phyloP scores from a whole-genome alignment of 1,140 invertebrate species.

The Adoxophyes honmai region DNA sequence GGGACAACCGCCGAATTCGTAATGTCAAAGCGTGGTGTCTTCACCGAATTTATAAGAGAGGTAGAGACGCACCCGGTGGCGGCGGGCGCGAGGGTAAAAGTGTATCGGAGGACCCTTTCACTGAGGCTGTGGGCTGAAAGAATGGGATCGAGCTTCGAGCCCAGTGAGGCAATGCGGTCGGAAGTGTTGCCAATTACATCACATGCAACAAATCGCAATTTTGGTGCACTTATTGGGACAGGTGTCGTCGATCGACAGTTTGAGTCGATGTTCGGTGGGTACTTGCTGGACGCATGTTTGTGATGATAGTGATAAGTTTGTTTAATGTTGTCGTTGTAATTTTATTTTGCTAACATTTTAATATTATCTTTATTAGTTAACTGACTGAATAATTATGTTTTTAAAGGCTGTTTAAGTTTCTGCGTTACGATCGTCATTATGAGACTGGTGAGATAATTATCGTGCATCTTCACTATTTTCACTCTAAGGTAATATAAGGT shows the following conservation, averaged over 20 bases:
- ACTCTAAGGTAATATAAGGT: no score
- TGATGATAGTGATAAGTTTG: no score
- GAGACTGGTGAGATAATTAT: no score
- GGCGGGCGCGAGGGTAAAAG: slow-evolving; percentile 60
- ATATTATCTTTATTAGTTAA: no score
- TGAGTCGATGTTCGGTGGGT: background rate
- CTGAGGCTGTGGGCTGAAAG: slow-evolving; percentile 68
- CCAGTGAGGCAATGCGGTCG: slow-evolving; percentile 66
- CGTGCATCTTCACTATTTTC: no score
- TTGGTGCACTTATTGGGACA: slow-evolving; percentile 49
- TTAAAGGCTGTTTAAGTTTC: no score
- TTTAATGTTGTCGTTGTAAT: no score
- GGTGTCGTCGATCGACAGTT: slow-evolving; percentile 25
- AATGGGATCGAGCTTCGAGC: slow-evolving; percentile 69
- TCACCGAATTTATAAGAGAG: slow-evolving; percentile 73
- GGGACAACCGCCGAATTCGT: slow-evolving; percentile 69
- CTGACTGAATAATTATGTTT: no score
- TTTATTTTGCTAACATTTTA: no score
- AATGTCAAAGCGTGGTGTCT: slow-evolving; percentile 66
- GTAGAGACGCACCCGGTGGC: slow-evolving; percentile 29
- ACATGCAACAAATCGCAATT: slow-evolving; percentile 48
- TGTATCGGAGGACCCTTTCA: slow-evolving; percentile 72
- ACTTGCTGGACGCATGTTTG: background rate
- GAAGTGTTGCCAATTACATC: slow-evolving; percentile 31
- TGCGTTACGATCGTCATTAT: no score